Evolutionary conservation across 2,888 invertebrate species (phyloP).

Genomic region (Latheticus oryzae): DNA sequence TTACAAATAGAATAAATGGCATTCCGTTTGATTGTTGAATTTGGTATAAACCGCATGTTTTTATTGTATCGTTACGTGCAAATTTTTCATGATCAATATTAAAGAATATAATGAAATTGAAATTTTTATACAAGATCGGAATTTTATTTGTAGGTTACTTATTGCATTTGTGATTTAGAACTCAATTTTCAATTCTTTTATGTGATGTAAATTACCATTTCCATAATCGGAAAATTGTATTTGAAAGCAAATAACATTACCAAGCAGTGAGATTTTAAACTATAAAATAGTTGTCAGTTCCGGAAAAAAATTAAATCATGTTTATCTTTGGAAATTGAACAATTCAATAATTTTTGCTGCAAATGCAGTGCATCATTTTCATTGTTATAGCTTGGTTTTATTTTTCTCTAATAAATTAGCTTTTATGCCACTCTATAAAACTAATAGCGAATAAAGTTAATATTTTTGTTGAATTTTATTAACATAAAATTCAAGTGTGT

Average conservation of each 20-base stretch:
- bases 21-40: slow-evolving; percentile 1
- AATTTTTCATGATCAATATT: slow-evolving; percentile 9
- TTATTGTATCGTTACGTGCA: slow-evolving; percentile 2
- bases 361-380: slow-evolving; percentile 1
- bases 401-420: slow-evolving; percentile 27
- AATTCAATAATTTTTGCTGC: too few species aligned
- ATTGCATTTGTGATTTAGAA: too few species aligned
- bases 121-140: slow-evolving; percentile 1
- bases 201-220: too few species aligned
- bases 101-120: too few species aligned
- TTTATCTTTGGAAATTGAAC: too few species aligned
- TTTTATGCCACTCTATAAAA: slow-evolving; percentile 9
- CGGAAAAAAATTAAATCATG: too few species aligned
- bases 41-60: slow-evolving; percentile 4
- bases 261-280: too few species aligned
- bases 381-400: slow-evolving; percentile 14
- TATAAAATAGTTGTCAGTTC: too few species aligned
- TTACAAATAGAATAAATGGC: slow-evolving; percentile 15
- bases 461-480: slow-evolving; percentile 1
- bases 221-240: too few species aligned
- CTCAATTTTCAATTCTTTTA: too few species aligned
- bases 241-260: too few species aligned
- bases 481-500: not conserved
- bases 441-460: slow-evolving; percentile 20
- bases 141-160: too few species aligned